phyloP scores from a whole-genome alignment of 1,140 invertebrate genomes.

The Dendroctonus valens region DNA sequence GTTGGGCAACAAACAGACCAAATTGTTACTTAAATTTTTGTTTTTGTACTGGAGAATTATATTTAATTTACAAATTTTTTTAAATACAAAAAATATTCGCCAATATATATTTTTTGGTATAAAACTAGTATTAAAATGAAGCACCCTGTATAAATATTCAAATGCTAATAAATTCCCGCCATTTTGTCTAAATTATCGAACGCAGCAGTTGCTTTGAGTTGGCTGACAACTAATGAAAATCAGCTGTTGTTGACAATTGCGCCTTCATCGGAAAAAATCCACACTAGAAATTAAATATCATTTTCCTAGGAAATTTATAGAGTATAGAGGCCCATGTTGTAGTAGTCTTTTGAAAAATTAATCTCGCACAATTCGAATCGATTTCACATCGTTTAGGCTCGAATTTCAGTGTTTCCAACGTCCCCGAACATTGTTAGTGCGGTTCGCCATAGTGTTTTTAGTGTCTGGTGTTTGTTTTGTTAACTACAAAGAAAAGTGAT shows the following conservation, averaged over 20 bases:
- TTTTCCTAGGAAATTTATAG: conserved; percentile 16
- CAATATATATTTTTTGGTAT: not conserved
- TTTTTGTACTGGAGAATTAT: no score
- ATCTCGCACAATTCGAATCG: conserved; percentile 1
- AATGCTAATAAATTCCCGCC: no score
- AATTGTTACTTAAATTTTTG: no score
- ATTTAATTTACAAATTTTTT: no score
- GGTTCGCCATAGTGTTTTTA: conserved; percentile 7
- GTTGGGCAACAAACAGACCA: no score
- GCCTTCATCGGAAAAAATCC: conserved; percentile 12
- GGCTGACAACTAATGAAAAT: not conserved
- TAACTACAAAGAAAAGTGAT: not conserved
- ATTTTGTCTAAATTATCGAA: no score
- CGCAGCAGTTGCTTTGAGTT: not conserved
- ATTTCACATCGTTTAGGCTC: not conserved
- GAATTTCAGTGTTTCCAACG: not conserved
- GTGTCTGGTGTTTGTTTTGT: conserved; percentile 7
- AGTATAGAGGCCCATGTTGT: not conserved
- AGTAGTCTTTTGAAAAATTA: not conserved
- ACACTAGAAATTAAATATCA: conserved; percentile 5
- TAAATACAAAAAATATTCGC: no score
- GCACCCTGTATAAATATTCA: no score
- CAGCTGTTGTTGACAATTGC: conserved; percentile 1
- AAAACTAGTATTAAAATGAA: not conserved
- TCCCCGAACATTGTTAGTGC: not conserved